Evolutionary conservation across 35 echinoderm and acorn worm species (phyloP).

Genomic region (Anneissia japonica): DNA sequence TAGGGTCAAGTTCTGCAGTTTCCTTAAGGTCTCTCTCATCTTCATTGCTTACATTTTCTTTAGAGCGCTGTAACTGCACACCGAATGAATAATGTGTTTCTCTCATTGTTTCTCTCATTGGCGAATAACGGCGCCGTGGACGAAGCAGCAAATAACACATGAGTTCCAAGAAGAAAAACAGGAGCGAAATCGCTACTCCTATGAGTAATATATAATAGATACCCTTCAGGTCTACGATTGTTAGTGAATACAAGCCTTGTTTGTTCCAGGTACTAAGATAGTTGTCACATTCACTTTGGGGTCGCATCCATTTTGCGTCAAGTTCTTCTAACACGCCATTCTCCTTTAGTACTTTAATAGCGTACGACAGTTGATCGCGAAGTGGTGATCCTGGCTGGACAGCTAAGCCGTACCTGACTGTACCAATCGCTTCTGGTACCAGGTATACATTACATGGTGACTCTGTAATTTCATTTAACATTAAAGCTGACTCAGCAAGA

Average conservation of each 20-base stretch:
- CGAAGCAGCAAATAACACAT: neutral
- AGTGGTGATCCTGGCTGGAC: slow-evolving; percentile 78
- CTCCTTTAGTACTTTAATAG: slow-evolving; percentile 40
- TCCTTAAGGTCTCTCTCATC: no score
- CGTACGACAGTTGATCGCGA: slow-evolving; percentile 66
- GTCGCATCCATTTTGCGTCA: slow-evolving; percentile 14
- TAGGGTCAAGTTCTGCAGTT: no score
- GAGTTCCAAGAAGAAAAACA: slow-evolving; percentile 58
- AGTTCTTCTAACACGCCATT: slow-evolving; percentile 43
- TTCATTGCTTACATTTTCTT: neutral
- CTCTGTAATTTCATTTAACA: slow-evolving; percentile 43
- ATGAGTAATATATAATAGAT: slow-evolving; percentile 70
- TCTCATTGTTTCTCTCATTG: neutral
- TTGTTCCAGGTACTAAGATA: slow-evolving; percentile 49
- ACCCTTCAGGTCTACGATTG: slow-evolving; percentile 60
- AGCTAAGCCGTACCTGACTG: slow-evolving; percentile 52
- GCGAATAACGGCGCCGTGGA: neutral
- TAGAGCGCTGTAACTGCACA: neutral
- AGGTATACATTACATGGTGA: slow-evolving; percentile 60
- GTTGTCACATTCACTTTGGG: slow-evolving; percentile 24
- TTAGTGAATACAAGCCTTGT: slow-evolving; percentile 64
- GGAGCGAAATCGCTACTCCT: slow-evolving; percentile 48
- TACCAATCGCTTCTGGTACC: slow-evolving; percentile 44
- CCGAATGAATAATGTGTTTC: neutral
- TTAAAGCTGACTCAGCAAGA: slow-evolving; percentile 54